Percentiles rank a stretch among this genome's conserved stretches.
Evolutionary conservation across 2,113 vertebrate species (phyloP).

Genomic region (Pterocles orientalis): DNA sequence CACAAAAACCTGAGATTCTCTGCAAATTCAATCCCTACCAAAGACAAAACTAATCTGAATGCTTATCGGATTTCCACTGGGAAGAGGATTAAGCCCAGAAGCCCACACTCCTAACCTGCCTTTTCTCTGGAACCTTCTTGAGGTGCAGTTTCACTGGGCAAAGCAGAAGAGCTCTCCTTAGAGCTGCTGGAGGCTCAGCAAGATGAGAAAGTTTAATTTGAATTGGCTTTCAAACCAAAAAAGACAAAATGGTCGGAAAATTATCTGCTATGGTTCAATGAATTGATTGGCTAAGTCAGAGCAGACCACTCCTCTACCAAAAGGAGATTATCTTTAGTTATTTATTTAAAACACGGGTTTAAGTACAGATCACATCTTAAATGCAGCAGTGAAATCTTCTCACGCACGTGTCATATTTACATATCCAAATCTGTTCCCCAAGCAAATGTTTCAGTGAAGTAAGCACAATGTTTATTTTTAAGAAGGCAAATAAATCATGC

Average conservation of each 20-base stretch:
- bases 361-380: not conserved
- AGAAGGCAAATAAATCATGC: not conserved
- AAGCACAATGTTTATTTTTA: not conserved
- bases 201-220: not conserved
- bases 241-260: not conserved
- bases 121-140: not conserved
- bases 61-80: not conserved
- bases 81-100: slow-evolving; percentile 10
- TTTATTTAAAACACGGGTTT: not conserved
- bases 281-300: not conserved
- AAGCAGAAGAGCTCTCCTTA: not conserved
- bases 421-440: not conserved
- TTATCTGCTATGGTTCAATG: not conserved
- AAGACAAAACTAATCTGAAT: not conserved
- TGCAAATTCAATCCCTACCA: not conserved
- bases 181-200: not conserved
- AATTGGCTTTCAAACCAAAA: not conserved
- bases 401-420: rapidly evolving
- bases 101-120: not conserved
- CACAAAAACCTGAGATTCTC: not conserved
- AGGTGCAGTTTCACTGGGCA: not conserved
- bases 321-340: not conserved
- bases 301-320: not conserved
- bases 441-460: not conserved
- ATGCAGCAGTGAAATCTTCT: not conserved